Evolutionary conservation across 2,797 vertebrate species (phyloP), one percentile per base, ranked within the genome.

Genomic region (Mus minutoides): DNA sequence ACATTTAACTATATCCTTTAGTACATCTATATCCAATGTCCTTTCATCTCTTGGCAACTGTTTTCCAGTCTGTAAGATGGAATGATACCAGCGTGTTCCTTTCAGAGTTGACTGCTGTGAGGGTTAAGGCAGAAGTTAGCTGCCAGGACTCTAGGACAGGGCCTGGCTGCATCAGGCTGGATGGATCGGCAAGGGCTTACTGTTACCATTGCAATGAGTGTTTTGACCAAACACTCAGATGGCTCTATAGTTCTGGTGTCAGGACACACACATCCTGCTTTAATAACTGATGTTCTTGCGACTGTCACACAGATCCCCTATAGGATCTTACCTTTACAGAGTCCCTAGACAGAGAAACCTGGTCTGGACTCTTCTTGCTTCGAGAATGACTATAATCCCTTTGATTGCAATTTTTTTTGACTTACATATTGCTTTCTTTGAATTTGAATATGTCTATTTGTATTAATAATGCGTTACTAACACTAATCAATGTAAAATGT

Each of bases 381-480:
- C 7, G 73, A 40, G 73, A 40, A 13, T 77, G 67, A 31, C 37
- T 91, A 11, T 1, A 54, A 13, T 26, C 24, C 34, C 46, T 19
- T 73, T 67, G 14, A 69, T 76, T 69, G 11, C 46, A 16, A 46
- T 76, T 64, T 89, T 91, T 17, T 56, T 90, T 78, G 6, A 43
- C 12, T 92, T 71, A 67, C 16, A 26, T 22, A 49, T 73, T 78
- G 19, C 43, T 93, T 46, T 67, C 56, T 88, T 88, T 75, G 52
- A 19, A 31, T 37, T 88, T 26, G 16, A 56, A 31, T 73, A 11
- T 71, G 49, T 54, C 64, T 56, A 73, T 73, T 79, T 95, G 56
- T 95, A 94, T 96, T 95, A 97, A 96, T 97, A 97, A 93, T 93
- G 96, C 94, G 96, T 97, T 96, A 58, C 89, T 97, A 95, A 90